A percentile compares a stretch with the other conserved stretches of the same genome.
phyloP scores from a whole-genome alignment of 1,140 invertebrate species.

The Drosophila virilis region DNA sequence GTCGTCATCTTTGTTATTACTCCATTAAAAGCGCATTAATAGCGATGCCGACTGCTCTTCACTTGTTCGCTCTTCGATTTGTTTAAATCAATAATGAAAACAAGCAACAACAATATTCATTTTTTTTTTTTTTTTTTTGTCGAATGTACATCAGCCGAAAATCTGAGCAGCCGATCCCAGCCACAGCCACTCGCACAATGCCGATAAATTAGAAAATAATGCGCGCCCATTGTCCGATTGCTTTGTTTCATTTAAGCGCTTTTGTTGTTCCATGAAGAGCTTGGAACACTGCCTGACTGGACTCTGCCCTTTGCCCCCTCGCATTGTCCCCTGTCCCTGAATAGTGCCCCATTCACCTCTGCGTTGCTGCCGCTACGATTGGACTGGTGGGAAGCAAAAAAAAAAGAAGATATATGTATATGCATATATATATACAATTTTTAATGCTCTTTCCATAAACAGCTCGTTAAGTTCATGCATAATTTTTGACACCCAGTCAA shows the following conservation, averaged over 20 bases:
- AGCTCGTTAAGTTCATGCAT: slow-evolving; percentile 5
- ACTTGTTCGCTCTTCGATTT: slow-evolving; percentile 74
- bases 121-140: not conserved
- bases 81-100: slow-evolving; percentile 81
- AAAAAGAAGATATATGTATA: not conserved
- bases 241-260: slow-evolving; percentile 83
- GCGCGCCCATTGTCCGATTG: slow-evolving; percentile 75
- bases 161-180: slow-evolving; percentile 5
- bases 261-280: slow-evolving; percentile 63
- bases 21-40: slow-evolving; percentile 81
- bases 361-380: not conserved
- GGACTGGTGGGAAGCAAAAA: slow-evolving; percentile 35
- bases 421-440: not conserved
- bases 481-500: not conserved
- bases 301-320: slow-evolving; percentile 12
- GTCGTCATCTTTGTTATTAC: slow-evolving; percentile 69
- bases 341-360: slow-evolving; percentile 33
- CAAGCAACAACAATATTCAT: slow-evolving; percentile 53
- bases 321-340: not conserved
- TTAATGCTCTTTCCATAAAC: slow-evolving; percentile 27
- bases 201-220: slow-evolving; percentile 83
- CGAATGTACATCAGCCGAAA: not conserved
- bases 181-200: slow-evolving; percentile 57
- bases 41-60: slow-evolving; percentile 63
- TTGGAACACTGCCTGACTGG: slow-evolving; percentile 23